Conservation (phyloP, 2,888 invertebrate genomes). For the Ommatoiulus sabulosus region DNA sequence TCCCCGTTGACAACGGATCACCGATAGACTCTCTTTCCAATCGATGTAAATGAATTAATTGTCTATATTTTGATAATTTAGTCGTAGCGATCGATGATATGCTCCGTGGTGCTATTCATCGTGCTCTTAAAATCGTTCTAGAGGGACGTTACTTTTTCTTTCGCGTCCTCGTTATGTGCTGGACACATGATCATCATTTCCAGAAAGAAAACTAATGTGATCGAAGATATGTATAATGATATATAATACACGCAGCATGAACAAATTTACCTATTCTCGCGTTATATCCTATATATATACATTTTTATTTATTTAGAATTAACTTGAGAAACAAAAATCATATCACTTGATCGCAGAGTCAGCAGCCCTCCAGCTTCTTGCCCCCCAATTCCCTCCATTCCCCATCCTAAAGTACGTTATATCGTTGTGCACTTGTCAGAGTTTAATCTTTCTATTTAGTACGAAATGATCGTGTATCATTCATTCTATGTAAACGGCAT, state of each 20-base stretch:
- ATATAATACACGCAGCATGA: too few relatives aligned
- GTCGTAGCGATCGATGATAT: not conserved
- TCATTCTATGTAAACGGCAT: not conserved
- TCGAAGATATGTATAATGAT: too few relatives aligned
- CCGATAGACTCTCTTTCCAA: too few relatives aligned
- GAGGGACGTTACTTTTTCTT: not conserved
- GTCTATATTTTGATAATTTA: not conserved
- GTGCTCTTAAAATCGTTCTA: not conserved
- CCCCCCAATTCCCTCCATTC: too few relatives aligned
- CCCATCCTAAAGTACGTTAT: too few relatives aligned
- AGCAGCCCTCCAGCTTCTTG: not conserved
- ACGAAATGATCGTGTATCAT: not conserved
- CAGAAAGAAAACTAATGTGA: too few relatives aligned
- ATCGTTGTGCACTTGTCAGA: not conserved
- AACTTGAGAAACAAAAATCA: not conserved
- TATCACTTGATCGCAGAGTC: not conserved
- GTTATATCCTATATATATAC: too few relatives aligned
- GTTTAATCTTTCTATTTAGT: not conserved
- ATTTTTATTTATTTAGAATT: too few relatives aligned
- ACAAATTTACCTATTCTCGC: too few relatives aligned
- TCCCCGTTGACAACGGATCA: too few relatives aligned
- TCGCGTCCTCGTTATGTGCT: not conserved
- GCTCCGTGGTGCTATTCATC: not conserved
- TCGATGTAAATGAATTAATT: too few relatives aligned
- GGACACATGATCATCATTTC: too few relatives aligned